Base-by-base conservation (phyloP, 2,797 vertebrate species). In the Malurus splendens region DNA sequence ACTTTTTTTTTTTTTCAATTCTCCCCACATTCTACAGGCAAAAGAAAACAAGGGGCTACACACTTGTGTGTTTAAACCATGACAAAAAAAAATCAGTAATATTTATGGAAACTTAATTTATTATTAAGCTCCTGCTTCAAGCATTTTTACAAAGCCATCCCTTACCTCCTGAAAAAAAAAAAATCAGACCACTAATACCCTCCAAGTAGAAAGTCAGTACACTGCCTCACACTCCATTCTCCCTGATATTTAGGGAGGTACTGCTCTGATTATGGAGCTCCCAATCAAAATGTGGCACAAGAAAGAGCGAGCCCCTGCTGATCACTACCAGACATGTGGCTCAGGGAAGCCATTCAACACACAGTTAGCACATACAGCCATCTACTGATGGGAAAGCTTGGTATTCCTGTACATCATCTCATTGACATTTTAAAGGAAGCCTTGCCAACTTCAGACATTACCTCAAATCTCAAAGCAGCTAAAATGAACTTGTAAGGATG, bases 341-440 rank as follows among this genome's bases (percentile, higher is more conserved):
- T 85, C 78, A 54, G 57, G 24, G 8, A 66, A 68, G 41, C 8
- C 38, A 64, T 9, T 55, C 12, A 10, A 10, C 24, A 56, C 16
- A 82, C 32, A 85, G 78, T n/a, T 90, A 64, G 81, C 51, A 75
- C 51, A 88, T 65, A 93, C 85, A 76, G 91, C 89, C 89, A 89
- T 47, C 93, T 90, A 70, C 82, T 93, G 92, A 91, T 90, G 27
- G 45, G 23, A 92, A 90, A 22, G 51, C 27, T 80, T 66, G 50
- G 36, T 57, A 56, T 19, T 42, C 41, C 71, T 27, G 13, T 30
- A 23, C 42, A 83, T 19, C 36, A 12, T 24, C 52, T 32, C 39
- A 20, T 16, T 39, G n/a, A 65, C 51, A 62, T 30, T 41, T 77
- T 65, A 82, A 76, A 76, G 36, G 23, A 54, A 82, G 70, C 44